A percentile compares a stretch with the other conserved stretches of the same genome.
phyloP scores from a whole-genome alignment of 2,797 vertebrate species.

The Halcyon smyrnensis region DNA sequence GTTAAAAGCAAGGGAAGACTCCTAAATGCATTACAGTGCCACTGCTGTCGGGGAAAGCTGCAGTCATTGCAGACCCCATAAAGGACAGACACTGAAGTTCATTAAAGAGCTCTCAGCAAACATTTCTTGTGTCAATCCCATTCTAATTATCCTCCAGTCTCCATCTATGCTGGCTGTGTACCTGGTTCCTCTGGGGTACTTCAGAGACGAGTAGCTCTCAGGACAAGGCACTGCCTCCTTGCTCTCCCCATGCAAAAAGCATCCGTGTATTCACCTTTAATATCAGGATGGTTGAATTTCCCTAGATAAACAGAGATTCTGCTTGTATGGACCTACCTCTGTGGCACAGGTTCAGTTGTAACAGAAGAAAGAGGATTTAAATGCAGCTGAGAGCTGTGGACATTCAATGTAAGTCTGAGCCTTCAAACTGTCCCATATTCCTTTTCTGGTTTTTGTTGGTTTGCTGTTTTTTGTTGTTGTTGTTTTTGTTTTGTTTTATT shows the following conservation, averaged over 20 bases:
- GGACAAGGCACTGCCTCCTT: neutral
- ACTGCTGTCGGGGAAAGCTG: neutral
- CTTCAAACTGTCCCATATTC: neutral
- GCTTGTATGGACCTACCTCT: neutral
- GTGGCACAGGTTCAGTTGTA: neutral
- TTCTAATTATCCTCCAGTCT: neutral
- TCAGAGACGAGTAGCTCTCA: neutral
- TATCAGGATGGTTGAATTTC: neutral
- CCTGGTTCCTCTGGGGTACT: neutral
- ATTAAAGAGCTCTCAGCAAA: slow-evolving; percentile 30
- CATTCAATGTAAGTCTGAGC: neutral
- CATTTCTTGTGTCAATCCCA: neutral
- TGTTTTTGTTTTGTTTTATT: too few relatives aligned
- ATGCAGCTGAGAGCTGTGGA: neutral
- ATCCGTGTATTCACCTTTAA: neutral
- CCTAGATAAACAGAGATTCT: neutral
- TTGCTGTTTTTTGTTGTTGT: neutral
- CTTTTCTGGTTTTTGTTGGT: neutral
- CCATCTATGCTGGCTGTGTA: neutral
- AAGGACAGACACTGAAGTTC: neutral
- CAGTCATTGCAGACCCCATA: neutral
- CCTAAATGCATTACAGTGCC: neutral
- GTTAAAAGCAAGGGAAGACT: neutral
- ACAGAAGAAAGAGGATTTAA: neutral
- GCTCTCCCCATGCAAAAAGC: neutral